Evolutionary conservation across 2,888 invertebrate species (phyloP), one percentile per base, ranked within the genome.

Genomic region (Agrochola macilenta): DNA sequence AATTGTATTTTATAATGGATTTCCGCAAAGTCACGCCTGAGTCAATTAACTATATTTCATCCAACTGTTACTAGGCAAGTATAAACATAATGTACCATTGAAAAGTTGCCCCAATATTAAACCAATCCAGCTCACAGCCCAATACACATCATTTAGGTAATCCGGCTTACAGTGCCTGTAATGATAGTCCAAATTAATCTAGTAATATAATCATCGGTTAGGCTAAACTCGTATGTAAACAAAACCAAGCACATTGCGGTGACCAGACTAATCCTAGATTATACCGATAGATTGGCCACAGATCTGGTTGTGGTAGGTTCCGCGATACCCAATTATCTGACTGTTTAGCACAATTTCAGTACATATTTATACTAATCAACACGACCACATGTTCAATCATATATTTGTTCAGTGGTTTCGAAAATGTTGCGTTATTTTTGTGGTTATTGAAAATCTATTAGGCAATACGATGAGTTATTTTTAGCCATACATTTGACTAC

Each of bases 321-420:
- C 63, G 72, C 81, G 81, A 80, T 78, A 68, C 73, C 66, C 69
- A 84, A 88, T 89, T 88, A 89, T 86, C 79, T 78, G 78, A 72
- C 76, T 82, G 80, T 88, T 88, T 84, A 75, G 87, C 76, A 72
- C 77, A 79, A 78, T 74, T 76, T 76, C 78, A 76, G 74, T 80
- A 80, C 71, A 89, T 87, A 85, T 87, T 84, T 82, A 88, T 73
- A 75, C 89, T 81, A 88, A 89, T 80, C 88, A 86, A 79, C 78
- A n/a, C 76, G 57, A 76, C 69, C 75, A 64, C 78, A 76, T 74
- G 76, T 68, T 82, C 76, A 74, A 76, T 81, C 57, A 81, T 81
- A 71, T 72, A 74, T 87, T 75, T 72, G 70, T 73, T 64, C 30
- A 0, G 69, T 23, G 71, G 54, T 70, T 57, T 14, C 30, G 61